These are phyloP conservation scores for Anarrhichthys ocellatus DNA, from an alignment of 2,113 vertebrate genomes.

Conservation along the genomic window DNA sequence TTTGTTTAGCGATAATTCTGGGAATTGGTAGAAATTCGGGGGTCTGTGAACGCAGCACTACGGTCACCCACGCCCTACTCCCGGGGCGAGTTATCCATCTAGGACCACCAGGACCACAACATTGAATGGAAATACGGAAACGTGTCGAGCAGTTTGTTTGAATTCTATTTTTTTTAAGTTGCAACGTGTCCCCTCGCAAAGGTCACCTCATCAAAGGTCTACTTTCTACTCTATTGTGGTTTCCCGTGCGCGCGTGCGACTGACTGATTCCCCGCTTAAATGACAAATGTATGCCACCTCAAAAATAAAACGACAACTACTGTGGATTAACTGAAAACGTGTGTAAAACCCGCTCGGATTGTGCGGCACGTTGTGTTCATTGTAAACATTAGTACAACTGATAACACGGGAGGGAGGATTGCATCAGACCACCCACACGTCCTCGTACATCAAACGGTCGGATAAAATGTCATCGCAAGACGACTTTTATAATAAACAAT, in stretches of 20 bases:
- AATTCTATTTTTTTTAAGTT: background rate
- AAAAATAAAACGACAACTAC: background rate
- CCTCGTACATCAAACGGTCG: background rate
- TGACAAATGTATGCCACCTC: constrained; percentile 1
- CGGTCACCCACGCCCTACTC: background rate
- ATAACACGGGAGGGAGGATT: constrained; percentile 56
- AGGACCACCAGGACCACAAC: constrained; percentile 31
- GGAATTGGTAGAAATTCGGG: background rate
- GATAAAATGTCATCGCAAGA: background rate
- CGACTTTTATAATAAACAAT: background rate
- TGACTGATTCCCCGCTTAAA: constrained; percentile 56
- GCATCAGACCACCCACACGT: constrained; percentile 59
- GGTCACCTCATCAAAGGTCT: background rate
- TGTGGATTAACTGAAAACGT: background rate
- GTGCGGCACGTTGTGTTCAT: background rate
- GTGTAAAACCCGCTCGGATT: background rate
- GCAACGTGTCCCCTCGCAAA: background rate
- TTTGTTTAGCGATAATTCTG: no score
- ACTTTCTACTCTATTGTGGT: background rate
- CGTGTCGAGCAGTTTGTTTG: background rate
- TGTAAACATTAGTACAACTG: background rate
- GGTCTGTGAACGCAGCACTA: constrained; percentile 53
- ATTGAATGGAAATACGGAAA: constrained; percentile 50
- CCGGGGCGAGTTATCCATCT: background rate
- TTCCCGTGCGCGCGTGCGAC: background rate